phyloP scores from a whole-genome alignment of 2,888 invertebrate species.

The Phaonia tiefii region DNA sequence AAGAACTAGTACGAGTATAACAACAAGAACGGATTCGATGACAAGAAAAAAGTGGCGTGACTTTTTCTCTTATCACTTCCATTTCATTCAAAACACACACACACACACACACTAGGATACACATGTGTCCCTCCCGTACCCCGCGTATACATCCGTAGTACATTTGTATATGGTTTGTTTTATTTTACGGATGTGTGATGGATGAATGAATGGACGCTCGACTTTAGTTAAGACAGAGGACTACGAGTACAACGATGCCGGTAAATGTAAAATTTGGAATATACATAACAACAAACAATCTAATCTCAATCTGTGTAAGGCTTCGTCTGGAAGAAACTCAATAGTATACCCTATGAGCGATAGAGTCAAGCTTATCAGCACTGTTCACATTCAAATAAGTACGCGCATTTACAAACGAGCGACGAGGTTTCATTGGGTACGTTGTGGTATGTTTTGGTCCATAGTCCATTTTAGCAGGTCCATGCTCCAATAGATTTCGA shows the following conservation, averaged over 20 bases:
- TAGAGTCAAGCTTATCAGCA: too few relatives aligned
- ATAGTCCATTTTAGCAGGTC: conserved; percentile 51
- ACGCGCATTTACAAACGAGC: too few relatives aligned
- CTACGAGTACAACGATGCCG: too few relatives aligned
- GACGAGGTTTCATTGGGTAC: conserved; percentile 7
- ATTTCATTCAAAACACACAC: conserved; percentile 29
- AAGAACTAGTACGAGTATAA: too few relatives aligned
- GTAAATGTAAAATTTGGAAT: too few relatives aligned
- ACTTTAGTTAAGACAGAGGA: too few relatives aligned
- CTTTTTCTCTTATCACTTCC: conserved; percentile 63
- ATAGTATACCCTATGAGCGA: too few relatives aligned
- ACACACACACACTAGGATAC: not conserved
- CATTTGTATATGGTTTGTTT: conserved; percentile 7
- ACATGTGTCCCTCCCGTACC: not conserved
- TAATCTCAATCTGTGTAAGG: too few relatives aligned
- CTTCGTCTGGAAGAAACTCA: too few relatives aligned
- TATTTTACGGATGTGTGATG: conserved; percentile 21
- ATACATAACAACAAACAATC: too few relatives aligned
- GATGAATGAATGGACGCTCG: conserved; percentile 5
- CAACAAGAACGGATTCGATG: conserved; percentile 30
- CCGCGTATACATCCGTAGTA: not conserved
- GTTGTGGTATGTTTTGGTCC: conserved; percentile 31
- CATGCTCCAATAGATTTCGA: conserved; percentile 22
- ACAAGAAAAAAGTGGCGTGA: conserved; percentile 68
- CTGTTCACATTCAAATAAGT: too few relatives aligned